Conservation (phyloP, 2,113 vertebrate genomes). For the Orcinus orca region DNA sequence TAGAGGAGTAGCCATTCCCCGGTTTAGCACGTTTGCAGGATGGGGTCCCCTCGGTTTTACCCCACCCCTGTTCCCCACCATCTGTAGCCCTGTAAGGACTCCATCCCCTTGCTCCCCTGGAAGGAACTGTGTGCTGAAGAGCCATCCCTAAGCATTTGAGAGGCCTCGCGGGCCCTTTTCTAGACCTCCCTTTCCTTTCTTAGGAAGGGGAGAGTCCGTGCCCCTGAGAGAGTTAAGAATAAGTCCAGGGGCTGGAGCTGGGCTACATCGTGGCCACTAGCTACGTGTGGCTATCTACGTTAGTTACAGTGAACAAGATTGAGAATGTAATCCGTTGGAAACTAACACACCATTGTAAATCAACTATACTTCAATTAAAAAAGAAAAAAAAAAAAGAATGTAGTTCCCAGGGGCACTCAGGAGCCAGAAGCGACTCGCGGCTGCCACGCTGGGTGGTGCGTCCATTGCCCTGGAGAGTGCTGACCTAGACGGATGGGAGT, state of each 20-base stretch:
- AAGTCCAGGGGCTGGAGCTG: neutral
- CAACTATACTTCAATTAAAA: neutral
- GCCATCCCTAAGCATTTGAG: neutral
- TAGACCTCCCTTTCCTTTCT: neutral
- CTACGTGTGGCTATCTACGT: rapidly evolving
- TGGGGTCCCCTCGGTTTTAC: neutral
- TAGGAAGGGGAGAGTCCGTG: neutral
- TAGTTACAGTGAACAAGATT: neutral
- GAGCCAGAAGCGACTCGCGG: rapidly evolving
- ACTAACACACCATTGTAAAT: neutral
- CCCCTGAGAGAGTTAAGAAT: neutral
- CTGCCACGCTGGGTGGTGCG: rapidly evolving
- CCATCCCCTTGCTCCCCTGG: neutral
- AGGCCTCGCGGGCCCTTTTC: neutral
- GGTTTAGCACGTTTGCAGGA: neutral
- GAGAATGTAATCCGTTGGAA: neutral
- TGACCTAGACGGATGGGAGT: rapidly evolving
- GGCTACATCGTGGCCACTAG: rapidly evolving
- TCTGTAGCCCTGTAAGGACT: neutral
- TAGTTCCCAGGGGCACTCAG: rapidly evolving
- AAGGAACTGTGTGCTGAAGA: neutral
- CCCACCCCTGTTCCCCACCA: rapidly evolving
- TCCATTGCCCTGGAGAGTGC: no score
- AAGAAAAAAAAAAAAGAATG: no score
- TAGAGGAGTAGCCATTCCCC: neutral